Conservation (phyloP, 2,113 vertebrate genomes). For the Lathamus discolor region DNA sequence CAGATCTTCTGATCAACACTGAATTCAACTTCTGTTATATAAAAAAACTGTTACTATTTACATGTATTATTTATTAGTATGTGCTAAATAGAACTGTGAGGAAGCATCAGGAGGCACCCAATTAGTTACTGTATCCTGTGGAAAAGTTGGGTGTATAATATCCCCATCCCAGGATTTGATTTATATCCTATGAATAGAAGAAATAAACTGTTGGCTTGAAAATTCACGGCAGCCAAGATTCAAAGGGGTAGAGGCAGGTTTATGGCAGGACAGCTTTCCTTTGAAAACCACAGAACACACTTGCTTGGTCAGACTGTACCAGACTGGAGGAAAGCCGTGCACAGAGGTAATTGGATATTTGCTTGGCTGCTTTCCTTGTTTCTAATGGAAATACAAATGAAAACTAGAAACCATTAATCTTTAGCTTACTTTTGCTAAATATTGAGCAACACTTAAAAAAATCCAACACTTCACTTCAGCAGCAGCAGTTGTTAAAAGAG, state of each 20-base stretch:
- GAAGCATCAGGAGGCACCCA: not conserved
- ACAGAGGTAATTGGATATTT: not conserved
- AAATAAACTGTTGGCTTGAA: not conserved
- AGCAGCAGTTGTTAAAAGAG: conserved; percentile 40
- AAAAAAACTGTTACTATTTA: fast-evolving
- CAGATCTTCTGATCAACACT: not conserved
- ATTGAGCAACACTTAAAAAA: conserved; percentile 61
- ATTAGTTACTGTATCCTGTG: not conserved
- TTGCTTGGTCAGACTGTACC: not conserved
- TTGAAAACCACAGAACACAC: not conserved
- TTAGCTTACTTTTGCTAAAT: conserved; percentile 66
- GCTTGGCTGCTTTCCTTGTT: conserved; percentile 47
- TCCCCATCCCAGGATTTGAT: not conserved
- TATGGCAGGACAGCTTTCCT: not conserved
- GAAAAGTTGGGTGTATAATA: not conserved
- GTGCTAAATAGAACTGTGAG: not conserved
- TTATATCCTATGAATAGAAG: not conserved
- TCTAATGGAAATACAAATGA: conserved; percentile 62
- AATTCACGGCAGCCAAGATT: not conserved
- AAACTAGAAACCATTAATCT: conserved; percentile 73
- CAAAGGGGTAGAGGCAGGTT: not conserved
- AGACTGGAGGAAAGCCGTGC: not conserved
- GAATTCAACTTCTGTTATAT: not conserved
- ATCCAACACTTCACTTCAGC: conserved; percentile 35
- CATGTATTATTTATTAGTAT: not conserved